Evolutionary conservation across 1,140 invertebrate genomes (phyloP), one percentile per base, ranked within the genome.

Genomic region (Steinernema khuongi): DNA sequence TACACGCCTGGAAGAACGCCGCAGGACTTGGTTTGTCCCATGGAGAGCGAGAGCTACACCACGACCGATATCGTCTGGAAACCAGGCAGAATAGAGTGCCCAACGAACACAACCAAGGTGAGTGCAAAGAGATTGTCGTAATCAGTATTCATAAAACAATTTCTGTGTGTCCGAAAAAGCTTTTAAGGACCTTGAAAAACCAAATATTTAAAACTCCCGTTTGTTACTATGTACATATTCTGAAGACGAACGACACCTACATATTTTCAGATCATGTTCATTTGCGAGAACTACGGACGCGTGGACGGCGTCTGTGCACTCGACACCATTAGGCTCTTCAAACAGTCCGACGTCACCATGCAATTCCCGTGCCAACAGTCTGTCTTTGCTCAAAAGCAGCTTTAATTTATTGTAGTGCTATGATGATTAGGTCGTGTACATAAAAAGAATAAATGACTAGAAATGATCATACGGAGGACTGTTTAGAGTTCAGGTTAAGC

Each of bases 271-370:
- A 74, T 81, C 1, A 71, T 84, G 30, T 81, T 81, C 31, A 77
- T 81, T 22, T 81, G 80, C 70, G 80, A 81, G 67, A 81, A 81
- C 73, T 83, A 75, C 50, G 81, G 81, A 4, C 29, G 32, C 0
- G 33, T 33, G 14, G 33, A 68, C 29, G 76, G 79, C n/a, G 44
- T 83, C 31, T 81, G 80, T 70, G 80, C 75, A 18, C 14, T 81
- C 17, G 80, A 83, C 70, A 81, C 82, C 26, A 74, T 81, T 26
- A 70, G 79, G 66, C 43, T 81, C 7, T 60, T 60, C 19, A 60
- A 60, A 22, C 50, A 60, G 26, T 14, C 50, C 7, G 50, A 60
- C 50, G 4, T 22, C 50, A 22, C 50, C 50, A 60, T 60, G 50
- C 50, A 60, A 22, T 60, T 60, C 22, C 50, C 50, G 50, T 60